Evolutionary conservation across 2,888 invertebrate genomes (phyloP), one percentile per base, ranked within the genome.

Genomic region (Amphipyra tragopoginis): DNA sequence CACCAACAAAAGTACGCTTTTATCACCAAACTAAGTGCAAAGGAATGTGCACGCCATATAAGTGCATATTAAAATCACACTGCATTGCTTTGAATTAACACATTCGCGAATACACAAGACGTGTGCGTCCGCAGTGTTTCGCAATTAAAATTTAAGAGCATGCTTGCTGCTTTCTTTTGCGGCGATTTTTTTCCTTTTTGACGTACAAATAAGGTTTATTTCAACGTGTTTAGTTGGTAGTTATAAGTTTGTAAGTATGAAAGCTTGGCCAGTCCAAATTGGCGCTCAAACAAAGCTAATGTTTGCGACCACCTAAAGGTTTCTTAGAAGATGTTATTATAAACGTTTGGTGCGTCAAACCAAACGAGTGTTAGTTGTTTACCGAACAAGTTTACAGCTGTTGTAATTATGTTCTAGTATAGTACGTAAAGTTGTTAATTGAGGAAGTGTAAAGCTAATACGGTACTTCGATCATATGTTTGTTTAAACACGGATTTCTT

Each of bases 261-360:
- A 84, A 85, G 87, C 84, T 80, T 75, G 81, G 78, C 76, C 86
- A 82, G 85, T 88, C 88, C 85, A 91, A 93, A 93, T 92, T 91
- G 90, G 86, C 88, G 87, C 81, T 86, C 88, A 93, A 93, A 92
- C 90, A 93, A 89, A 84, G 83, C 80, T 77, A 66, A 73, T 93
- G 90, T 93, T 94, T 93, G 93, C 90, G 93, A 93, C 93, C 93
- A 94, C 93, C 93, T 91, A 82, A 89, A 89, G 89, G 83, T 82
- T 90, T 90, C 90, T 88, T 85, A 86, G 89, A 87, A 87, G 80
- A 81, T 80, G 79, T 75, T 80, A 76, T 81, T 74, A 79, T 69
- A 75, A 70, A 77, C 67, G 71, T 76, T 72, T 72, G 65, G 69
- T 65, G 72, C 72, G 69, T 69, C 69, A 72, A 69, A 74, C 74